phyloP scores from a whole-genome alignment of 2,797 vertebrate species.

The Gallinago nigripennis region DNA sequence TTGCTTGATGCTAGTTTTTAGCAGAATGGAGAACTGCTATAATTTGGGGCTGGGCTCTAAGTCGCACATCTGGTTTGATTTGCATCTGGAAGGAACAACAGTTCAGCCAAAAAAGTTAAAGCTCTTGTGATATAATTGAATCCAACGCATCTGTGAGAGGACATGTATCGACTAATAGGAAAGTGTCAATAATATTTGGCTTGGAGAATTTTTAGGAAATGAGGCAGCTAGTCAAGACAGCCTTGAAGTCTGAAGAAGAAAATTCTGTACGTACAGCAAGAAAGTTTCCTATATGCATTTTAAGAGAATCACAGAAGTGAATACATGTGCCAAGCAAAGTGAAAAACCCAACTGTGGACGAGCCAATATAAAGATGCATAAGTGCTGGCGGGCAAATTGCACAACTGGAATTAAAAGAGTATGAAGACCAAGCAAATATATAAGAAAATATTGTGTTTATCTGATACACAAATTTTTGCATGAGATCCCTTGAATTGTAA shows the following conservation, averaged over 20 bases:
- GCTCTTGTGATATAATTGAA: conserved; percentile 5
- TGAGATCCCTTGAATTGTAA: background rate
- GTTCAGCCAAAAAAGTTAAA: background rate
- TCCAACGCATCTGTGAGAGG: background rate
- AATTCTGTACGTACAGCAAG: background rate
- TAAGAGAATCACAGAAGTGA: background rate
- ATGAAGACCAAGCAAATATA: background rate
- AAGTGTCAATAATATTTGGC: background rate
- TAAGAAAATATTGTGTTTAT: background rate
- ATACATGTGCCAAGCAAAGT: background rate
- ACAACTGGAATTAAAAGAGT: background rate
- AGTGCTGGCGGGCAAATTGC: background rate
- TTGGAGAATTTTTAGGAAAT: conserved; percentile 5
- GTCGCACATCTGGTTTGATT: conserved; percentile 1
- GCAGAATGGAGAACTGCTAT: background rate
- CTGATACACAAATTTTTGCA: background rate
- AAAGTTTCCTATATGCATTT: background rate
- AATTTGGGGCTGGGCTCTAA: background rate
- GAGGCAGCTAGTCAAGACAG: background rate
- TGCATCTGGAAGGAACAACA: background rate
- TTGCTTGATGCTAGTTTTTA: background rate
- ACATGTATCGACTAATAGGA: background rate
- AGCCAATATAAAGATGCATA: background rate
- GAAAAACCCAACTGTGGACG: background rate
- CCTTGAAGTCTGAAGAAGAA: background rate